Evolutionary conservation across 2,888 invertebrate species (phyloP).

Genomic region (Yponomeuta evonymella): DNA sequence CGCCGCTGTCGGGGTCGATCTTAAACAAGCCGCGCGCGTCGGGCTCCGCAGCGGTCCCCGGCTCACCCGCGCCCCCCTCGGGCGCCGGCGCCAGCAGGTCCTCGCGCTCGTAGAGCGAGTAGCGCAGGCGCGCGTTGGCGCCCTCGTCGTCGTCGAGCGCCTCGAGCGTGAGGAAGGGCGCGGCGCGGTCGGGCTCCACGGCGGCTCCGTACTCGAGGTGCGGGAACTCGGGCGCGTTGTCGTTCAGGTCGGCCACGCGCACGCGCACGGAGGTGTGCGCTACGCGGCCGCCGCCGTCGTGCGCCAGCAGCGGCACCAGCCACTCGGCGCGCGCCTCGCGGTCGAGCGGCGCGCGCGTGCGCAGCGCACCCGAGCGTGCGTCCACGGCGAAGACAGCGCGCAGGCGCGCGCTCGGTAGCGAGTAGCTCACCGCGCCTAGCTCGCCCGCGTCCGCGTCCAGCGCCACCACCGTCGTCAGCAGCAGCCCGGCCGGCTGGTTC

Average conservation of each 20-base stretch:
- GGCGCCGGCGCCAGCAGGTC: slow-evolving; percentile 42
- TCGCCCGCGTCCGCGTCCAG: slow-evolving; percentile 90
- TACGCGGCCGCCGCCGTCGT: slow-evolving; percentile 87
- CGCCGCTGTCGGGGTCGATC: slow-evolving; percentile 85
- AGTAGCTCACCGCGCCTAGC: slow-evolving; percentile 88
- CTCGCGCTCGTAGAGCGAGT: slow-evolving; percentile 81
- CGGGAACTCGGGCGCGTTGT: slow-evolving; percentile 86
- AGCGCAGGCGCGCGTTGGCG: slow-evolving; percentile 81
- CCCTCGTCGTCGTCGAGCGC: slow-evolving; percentile 89
- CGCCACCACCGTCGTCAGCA: slow-evolving; percentile 87
- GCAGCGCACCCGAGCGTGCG: slow-evolving; percentile 87
- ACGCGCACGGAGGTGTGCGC: slow-evolving; percentile 84
- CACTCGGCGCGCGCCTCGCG: slow-evolving; percentile 88
- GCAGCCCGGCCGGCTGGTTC: slow-evolving; percentile 91
- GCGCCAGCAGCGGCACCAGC: slow-evolving; percentile 85
- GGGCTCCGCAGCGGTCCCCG: slow-evolving; percentile 42
- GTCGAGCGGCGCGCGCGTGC: slow-evolving; percentile 88
- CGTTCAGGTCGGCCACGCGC: slow-evolving; percentile 88
- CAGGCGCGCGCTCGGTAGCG: slow-evolving; percentile 81
- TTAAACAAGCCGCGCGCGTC: slow-evolving; percentile 81
- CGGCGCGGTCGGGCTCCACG: slow-evolving; percentile 70
- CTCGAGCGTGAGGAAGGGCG: slow-evolving; percentile 51
- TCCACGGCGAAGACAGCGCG: slow-evolving; percentile 89
- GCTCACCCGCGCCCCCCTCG: slow-evolving; percentile 39
- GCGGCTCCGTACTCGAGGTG: slow-evolving; percentile 86